Conservation (phyloP, 2,113 vertebrate genomes). For the Cyprinus carpio region DNA sequence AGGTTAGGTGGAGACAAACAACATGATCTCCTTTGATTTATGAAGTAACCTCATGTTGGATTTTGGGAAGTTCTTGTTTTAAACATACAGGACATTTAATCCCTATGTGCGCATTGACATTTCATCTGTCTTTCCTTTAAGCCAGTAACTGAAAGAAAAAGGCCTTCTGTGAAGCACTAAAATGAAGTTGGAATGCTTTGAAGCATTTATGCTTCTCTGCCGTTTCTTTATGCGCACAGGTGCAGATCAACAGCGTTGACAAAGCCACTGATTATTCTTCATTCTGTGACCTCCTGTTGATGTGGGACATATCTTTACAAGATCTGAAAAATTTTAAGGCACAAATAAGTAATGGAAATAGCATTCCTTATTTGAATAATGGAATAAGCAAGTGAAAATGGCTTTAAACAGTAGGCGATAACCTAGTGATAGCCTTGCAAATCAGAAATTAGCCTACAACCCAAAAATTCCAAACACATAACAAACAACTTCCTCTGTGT, state of each 20-base stretch:
- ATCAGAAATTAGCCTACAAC: not conserved
- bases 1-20: not conserved
- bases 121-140: constrained; percentile 23
- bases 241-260: constrained; percentile 17
- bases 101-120: constrained; percentile 8
- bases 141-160: constrained; percentile 20
- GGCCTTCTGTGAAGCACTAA: constrained; percentile 10
- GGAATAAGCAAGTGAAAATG: too few species aligned
- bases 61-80: constrained; percentile 38
- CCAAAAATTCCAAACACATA: not conserved
- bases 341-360: constrained; percentile 21
- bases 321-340: constrained; percentile 17
- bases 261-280: constrained; percentile 10
- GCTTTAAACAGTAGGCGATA: not conserved
- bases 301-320: not conserved
- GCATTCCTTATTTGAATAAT: not conserved
- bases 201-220: constrained; percentile 38
- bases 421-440: not conserved
- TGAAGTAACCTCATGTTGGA: constrained; percentile 28
- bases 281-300: not conserved
- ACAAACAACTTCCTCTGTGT: not conserved
- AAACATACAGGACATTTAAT: constrained; percentile 35
- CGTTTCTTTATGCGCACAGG: constrained; percentile 13
- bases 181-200: constrained; percentile 23
- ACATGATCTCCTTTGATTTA: constrained; percentile 20